Evolutionary conservation across 2,888 invertebrate genomes (phyloP).

Genomic region (Apantesis nais): DNA sequence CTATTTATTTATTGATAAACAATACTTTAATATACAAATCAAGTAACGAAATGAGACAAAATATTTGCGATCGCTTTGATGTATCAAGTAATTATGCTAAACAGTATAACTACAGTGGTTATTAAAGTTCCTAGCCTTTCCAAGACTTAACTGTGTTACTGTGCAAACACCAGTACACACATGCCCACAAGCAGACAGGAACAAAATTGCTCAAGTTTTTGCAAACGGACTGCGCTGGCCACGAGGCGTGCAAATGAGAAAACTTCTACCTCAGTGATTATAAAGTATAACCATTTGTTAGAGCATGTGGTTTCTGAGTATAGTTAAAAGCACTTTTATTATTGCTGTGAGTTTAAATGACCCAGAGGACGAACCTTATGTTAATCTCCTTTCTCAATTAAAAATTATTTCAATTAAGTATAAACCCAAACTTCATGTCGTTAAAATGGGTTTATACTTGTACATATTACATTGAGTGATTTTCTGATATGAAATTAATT

Average conservation of each 20-base stretch:
- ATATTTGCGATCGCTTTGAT: not conserved
- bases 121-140: not conserved
- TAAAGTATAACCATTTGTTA: slow-evolving; percentile 25
- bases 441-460: not conserved
- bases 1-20: too few relatives aligned
- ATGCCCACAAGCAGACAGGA: slow-evolving; percentile 33
- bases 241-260: slow-evolving; percentile 46
- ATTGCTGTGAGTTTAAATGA: slow-evolving; percentile 12
- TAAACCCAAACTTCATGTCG: not conserved
- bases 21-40: too few relatives aligned
- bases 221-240: slow-evolving; percentile 28
- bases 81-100: not conserved
- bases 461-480: not conserved
- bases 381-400: not conserved
- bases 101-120: not conserved
- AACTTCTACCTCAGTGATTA: slow-evolving; percentile 43
- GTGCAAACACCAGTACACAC: slow-evolving; percentile 14
- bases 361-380: not conserved
- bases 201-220: slow-evolving; percentile 49
- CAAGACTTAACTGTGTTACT: slow-evolving; percentile 1
- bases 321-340: slow-evolving; percentile 11
- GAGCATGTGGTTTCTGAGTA: slow-evolving; percentile 18
- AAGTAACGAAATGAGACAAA: too few relatives aligned
- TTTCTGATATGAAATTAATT: not conserved
- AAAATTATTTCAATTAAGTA: not conserved